Evolutionary conservation across 2,797 vertebrate species (phyloP).

Genomic region (Florisuga fusca): DNA sequence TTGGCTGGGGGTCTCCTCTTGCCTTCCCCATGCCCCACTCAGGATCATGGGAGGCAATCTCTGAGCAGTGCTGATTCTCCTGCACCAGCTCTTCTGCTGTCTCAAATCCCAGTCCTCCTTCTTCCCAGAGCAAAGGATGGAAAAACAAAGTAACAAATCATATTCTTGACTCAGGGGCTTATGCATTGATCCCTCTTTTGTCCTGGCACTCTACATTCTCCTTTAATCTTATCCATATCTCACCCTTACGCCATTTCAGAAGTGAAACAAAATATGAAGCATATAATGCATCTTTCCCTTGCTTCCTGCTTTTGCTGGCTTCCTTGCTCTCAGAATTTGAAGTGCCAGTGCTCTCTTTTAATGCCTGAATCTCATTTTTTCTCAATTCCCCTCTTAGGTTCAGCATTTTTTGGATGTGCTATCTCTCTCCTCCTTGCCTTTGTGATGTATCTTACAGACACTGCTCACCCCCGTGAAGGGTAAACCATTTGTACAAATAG

Average conservation of each 20-base stretch:
- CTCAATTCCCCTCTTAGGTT: background rate
- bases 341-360: background rate
- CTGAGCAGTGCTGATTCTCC: background rate
- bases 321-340: background rate
- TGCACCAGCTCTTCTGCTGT: background rate
- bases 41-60: background rate
- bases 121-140: background rate
- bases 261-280: background rate
- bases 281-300: background rate
- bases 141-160: background rate
- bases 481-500: background rate
- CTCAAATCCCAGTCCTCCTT: background rate
- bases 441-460: background rate
- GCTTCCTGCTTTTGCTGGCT: background rate
- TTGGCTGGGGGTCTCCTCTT: background rate
- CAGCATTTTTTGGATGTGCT: background rate
- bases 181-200: background rate
- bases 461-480: fast-evolving
- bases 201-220: background rate
- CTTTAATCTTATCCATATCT: background rate
- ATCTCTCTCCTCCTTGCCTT: background rate
- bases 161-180: background rate
- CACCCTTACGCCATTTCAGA: background rate
- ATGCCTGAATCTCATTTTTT: background rate
- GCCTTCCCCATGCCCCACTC: fast-evolving